Percentiles rank a stretch among this genome's conserved stretches.
These are phyloP conservation scores for Lamellibrachia luymesi DNA, from an alignment of 1,140 invertebrate genomes.

Conservation along the genomic window DNA sequence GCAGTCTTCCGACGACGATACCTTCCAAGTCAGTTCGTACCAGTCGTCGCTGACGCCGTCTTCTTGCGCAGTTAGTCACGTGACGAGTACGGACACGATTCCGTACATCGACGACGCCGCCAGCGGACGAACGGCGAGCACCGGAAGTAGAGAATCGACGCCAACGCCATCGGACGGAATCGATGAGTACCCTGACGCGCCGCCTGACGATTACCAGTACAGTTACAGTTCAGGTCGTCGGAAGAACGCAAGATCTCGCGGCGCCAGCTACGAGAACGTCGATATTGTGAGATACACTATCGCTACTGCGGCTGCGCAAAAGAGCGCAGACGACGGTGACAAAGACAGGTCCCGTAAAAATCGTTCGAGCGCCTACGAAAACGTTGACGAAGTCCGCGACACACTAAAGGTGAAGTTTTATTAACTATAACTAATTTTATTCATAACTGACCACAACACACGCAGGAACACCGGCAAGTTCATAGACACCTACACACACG, in stretches of 20 bases:
- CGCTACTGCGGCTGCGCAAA: not conserved
- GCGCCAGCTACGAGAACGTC: not conserved
- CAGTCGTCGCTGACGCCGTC: not conserved
- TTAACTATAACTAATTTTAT: not conserved
- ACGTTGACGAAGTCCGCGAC: not conserved
- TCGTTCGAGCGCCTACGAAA: not conserved
- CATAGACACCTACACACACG: not conserved
- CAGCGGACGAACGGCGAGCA: not conserved
- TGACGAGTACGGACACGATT: not conserved
- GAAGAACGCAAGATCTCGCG: not conserved
- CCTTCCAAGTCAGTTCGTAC: not conserved
- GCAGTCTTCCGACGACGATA: not conserved
- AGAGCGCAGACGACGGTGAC: not conserved
- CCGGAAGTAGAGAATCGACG: not conserved
- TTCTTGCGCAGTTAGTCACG: not conserved
- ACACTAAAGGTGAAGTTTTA: not conserved
- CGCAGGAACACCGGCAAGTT: too few species aligned
- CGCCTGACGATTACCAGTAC: not conserved
- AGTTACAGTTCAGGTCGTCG: not conserved
- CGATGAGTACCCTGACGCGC: not conserved
- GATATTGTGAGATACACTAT: not conserved
- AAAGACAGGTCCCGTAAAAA: not conserved
- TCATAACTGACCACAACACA: not conserved
- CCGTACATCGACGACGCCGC: not conserved
- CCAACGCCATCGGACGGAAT: not conserved